Evolutionary conservation across 2,113 vertebrate genomes (phyloP), one percentile per base, ranked within the genome.

Genomic region (Heliornis fulica): DNA sequence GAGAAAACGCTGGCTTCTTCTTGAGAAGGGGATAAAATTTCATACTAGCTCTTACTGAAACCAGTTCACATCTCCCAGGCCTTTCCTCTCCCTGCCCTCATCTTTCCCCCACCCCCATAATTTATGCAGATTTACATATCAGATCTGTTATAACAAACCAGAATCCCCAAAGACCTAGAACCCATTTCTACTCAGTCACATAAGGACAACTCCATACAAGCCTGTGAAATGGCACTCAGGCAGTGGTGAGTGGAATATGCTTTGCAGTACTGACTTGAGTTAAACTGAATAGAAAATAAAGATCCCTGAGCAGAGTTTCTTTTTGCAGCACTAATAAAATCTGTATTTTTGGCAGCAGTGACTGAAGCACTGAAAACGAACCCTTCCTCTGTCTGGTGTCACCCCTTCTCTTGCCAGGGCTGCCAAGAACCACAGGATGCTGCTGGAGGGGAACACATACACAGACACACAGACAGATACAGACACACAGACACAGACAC

Each of bases 341-440:
- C 76, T 96, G 83, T 83, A 43, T 87, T 97, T 85, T 93, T 97
- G 94, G 91, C 92, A 97, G 60, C 81, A 46, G 65, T 2, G 1
- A 46, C 90, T 86, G 56, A 60, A 45, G 32, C 71, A 76, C 36
- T 83, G 68, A 82, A 94, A 95, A 66, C 51, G 91, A 96, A 95
- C 65, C 75, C 48, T 87, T 94, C 83, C 63, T 70, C 77, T 83
- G 68, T 61, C 56, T 72, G 29, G 28, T 51, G n/a, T 92, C 2
- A 3, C 68, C 66, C 74, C 48, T 88, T 94, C 72, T 34, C 88
- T 92, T 60, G 53, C 51, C 48, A 15, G 10, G 26, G 13, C 69
- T 94, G 93, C 95, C 95, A 97, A 87, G 85, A 95, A 84, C 83
- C 69, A 25, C 77, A 90, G 72, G 82, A 77, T 1, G 0, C 40